These are phyloP conservation scores for Arbacia lixula DNA, from an alignment of 53 echinoderm and acorn worm genomes.

Conservation along the genomic window DNA sequence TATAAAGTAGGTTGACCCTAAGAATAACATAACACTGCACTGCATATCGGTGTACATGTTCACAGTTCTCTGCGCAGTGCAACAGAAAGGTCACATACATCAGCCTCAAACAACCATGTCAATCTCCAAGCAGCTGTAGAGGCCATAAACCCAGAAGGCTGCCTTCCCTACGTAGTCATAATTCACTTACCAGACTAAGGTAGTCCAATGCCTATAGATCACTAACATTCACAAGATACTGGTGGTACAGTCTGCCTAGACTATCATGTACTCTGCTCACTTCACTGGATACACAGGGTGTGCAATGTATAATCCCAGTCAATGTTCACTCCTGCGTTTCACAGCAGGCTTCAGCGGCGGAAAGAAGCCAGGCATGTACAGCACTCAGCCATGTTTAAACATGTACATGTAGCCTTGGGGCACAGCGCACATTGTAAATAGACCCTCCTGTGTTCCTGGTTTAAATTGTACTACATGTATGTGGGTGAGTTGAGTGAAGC, in stretches of 20 bases:
- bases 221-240: too few species aligned
- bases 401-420: constrained; percentile 46
- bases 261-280: background rate
- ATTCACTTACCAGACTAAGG: constrained; percentile 48
- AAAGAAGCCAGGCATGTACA: constrained; percentile 2
- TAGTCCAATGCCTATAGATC: too few species aligned
- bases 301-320: too few species aligned
- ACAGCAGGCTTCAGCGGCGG: too few species aligned
- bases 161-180: constrained; percentile 7
- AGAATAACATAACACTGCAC: too few species aligned
- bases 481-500: background rate
- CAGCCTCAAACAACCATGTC: background rate
- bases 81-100: constrained; percentile 32
- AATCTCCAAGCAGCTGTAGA: constrained; percentile 21
- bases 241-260: too few species aligned
- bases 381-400: constrained; percentile 20
- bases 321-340: too few species aligned
- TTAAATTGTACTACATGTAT: too few species aligned
- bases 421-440: constrained; percentile 21
- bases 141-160: background rate
- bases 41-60: too few species aligned
- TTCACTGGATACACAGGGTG: background rate
- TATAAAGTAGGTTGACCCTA: too few species aligned
- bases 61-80: background rate
- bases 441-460: too few species aligned